Evolutionary conservation across 37 sponge, comb jelly and placozoan genomes (phyloP).

Genomic region (Bolinopsis microptera): DNA sequence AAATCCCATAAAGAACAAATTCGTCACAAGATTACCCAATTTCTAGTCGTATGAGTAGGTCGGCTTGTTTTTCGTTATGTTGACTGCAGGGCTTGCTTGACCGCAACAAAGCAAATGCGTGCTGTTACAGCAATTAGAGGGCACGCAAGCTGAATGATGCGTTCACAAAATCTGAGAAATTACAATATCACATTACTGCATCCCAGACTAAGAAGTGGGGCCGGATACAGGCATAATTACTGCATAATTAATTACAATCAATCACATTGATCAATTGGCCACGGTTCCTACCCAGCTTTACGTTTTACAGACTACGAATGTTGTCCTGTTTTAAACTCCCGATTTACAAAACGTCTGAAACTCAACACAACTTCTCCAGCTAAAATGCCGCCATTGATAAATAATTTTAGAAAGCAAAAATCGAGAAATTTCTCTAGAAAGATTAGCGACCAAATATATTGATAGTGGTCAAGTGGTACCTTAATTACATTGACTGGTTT

Average conservation of each 20-base stretch:
- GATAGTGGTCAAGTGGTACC: no score
- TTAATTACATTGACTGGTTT: no score
- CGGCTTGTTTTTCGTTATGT: neutral
- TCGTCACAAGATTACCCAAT: neutral
- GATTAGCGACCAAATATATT: no score
- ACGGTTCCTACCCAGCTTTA: neutral
- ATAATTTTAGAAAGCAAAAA: neutral
- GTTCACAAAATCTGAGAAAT: neutral
- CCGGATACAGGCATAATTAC: neutral
- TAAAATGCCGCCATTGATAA: neutral
- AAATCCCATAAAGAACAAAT: neutral
- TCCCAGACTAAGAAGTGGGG: neutral
- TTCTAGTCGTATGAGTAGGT: neutral
- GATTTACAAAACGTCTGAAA: neutral
- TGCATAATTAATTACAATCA: neutral
- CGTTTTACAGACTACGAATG: neutral
- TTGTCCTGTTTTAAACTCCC: neutral
- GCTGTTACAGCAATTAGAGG: neutral
- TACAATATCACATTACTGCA: slow-evolving; percentile 57
- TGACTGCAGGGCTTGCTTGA: slow-evolving; percentile 38
- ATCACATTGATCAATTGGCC: neutral
- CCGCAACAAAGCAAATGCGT: slow-evolving; percentile 57
- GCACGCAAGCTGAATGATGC: neutral
- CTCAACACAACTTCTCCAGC: neutral
- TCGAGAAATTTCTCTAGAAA: no score